Evolutionary conservation across 2,113 vertebrate genomes (phyloP).

Genomic region (Anhinga rufa): DNA sequence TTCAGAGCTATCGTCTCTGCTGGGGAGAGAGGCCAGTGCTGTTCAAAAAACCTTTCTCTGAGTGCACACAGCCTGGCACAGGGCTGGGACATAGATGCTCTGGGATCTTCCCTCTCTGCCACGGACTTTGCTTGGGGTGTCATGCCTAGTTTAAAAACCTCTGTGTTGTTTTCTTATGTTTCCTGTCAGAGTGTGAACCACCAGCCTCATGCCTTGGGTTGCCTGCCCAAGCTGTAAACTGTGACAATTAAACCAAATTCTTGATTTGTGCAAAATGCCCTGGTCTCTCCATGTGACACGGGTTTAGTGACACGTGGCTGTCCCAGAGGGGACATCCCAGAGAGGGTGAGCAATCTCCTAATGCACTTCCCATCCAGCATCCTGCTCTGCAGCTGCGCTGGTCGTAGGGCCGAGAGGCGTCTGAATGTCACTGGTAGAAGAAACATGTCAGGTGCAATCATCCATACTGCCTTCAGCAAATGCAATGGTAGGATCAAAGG

Average conservation of each 20-base stretch:
- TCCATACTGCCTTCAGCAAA: background rate
- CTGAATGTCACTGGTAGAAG: background rate
- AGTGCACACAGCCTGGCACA: background rate
- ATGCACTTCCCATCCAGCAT: background rate
- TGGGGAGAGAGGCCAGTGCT: fast-evolving
- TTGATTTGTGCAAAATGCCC: background rate
- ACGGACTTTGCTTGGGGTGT: background rate
- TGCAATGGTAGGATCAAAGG: background rate
- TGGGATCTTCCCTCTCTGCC: background rate
- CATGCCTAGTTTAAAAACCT: background rate
- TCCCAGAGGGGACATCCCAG: background rate
- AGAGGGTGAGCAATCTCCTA: background rate
- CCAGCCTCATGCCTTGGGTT: background rate
- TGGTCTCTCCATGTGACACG: background rate
- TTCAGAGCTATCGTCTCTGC: background rate
- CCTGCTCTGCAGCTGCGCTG: background rate
- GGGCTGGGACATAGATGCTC: background rate
- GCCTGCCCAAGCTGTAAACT: background rate
- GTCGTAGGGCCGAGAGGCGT: background rate
- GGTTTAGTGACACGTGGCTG: background rate
- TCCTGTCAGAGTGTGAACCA: background rate
- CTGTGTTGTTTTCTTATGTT: background rate
- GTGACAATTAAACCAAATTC: background rate
- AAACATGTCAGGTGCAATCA: background rate
- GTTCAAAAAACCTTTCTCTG: background rate